Conservation (phyloP, 2,888 invertebrate genomes). For the Chalcosyrphus nemorum region DNA sequence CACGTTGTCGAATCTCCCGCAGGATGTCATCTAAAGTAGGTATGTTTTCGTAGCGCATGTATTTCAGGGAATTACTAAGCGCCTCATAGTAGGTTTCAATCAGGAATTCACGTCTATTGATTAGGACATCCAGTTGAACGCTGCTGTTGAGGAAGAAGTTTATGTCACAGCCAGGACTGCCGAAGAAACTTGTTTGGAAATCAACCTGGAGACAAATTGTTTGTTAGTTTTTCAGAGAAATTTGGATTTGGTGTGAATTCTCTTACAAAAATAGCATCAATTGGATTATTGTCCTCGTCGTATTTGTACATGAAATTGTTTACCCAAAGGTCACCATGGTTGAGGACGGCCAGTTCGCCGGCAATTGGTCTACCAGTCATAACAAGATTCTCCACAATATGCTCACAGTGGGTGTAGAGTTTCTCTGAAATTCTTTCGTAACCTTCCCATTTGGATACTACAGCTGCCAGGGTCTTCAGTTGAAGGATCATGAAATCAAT, state of each 20-base stretch:
- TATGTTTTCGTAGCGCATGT: conserved; percentile 76
- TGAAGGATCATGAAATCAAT: conserved; percentile 78
- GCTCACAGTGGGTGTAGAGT: conserved; percentile 78
- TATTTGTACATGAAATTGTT: conserved; percentile 84
- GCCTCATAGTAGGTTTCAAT: conserved; percentile 78
- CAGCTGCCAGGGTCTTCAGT: conserved; percentile 78
- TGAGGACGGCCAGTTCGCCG: conserved; percentile 82
- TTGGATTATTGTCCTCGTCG: conserved; percentile 78
- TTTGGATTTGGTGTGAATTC: too few species aligned
- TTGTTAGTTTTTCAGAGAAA: too few species aligned
- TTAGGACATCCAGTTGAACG: conserved; percentile 79
- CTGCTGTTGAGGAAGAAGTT: conserved; percentile 82
- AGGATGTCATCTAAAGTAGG: conserved; percentile 78
- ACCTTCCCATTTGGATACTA: conserved; percentile 82
- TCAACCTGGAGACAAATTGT: conserved; percentile 79
- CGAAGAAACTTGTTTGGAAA: conserved; percentile 80
- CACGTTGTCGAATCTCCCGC: conserved; percentile 77
- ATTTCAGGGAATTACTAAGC: conserved; percentile 76
- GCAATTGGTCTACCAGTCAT: conserved; percentile 76
- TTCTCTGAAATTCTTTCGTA: conserved; percentile 81
- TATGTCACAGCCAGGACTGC: conserved; percentile 81
- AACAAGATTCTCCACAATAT: conserved; percentile 79
- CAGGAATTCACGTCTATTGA: conserved; percentile 77
- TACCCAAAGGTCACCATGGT: conserved; percentile 84
- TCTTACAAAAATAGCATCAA: conserved; percentile 82